Evolutionary conservation across 2,797 vertebrate genomes (phyloP), one percentile per base, ranked within the genome.

Genomic region (Setipinna tenuifilis): DNA sequence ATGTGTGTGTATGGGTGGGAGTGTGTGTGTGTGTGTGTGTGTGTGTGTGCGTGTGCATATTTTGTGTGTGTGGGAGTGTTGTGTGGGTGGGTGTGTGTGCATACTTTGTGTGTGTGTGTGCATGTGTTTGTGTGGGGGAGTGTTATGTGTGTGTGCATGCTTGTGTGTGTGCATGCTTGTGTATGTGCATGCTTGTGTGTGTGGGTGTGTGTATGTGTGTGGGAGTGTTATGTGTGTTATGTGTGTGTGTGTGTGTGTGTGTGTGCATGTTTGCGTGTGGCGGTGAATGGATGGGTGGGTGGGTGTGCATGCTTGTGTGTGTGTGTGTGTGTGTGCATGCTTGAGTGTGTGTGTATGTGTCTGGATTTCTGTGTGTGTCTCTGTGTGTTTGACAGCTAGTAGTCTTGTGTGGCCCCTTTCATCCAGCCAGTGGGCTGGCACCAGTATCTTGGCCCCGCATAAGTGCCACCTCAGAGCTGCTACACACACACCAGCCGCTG

Each of bases 401-500:
- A 28, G 28, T 75, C 68, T 31, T 78, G 35, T 44, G 71, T 41
- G 71, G 16, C 35, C 71, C 71, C 71, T 78, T 78, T 78, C 71
- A 78, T 78, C 71, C 31, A 3, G 16, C 31, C 71, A 44, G 31
- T 78, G 16, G 19, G 17, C 31, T 87, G 88, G 84, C 85, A 81
- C 54, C 7, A 81, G 84, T 71, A 41, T 86, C 75, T 90, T 78
- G 89, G 87, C 88, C 82, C 81, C 65, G 82, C 80, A 81, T 68
- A 82, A 88, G 84, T 78, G 85, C 58, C 71, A 83, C 83, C 84
- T 84, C 84, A 83, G 89, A 85, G 85, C 87, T 81, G 86, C 83
- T 82, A 89, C 88, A 78, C 86, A 87, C 86, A 87, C 87, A 87
- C 87, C 85, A 87, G 86, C n/a, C 80, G 57, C 87, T 88, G 89